Conservation (phyloP, 2,113 vertebrate genomes). For the Scomber scombrus region DNA sequence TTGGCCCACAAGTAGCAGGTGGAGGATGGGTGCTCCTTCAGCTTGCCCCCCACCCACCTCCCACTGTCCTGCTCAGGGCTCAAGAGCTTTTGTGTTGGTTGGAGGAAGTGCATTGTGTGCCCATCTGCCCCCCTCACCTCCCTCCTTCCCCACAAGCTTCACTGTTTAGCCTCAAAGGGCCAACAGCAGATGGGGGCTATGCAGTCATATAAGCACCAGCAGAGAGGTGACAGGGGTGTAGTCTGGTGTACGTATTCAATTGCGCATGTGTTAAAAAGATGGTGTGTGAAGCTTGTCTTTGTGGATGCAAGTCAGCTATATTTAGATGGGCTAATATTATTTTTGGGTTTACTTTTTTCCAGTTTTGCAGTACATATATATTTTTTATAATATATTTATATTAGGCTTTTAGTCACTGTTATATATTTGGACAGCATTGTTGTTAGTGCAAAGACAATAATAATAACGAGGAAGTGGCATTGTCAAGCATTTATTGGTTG, state of each 20-base stretch:
- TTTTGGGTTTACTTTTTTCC: constrained; percentile 15
- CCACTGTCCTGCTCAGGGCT: constrained; percentile 24
- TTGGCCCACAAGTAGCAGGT: constrained; percentile 48
- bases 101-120: constrained; percentile 69
- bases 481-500: no score
- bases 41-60: constrained; percentile 27
- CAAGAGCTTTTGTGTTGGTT: constrained; percentile 57
- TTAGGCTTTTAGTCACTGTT: constrained; percentile 10
- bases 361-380: not conserved
- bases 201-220: constrained; percentile 36
- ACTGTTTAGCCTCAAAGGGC: constrained; percentile 66
- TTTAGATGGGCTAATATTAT: constrained; percentile 39
- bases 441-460: not conserved
- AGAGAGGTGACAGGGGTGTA: constrained; percentile 42
- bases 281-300: constrained; percentile 39
- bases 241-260: constrained; percentile 15
- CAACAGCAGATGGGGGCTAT: constrained; percentile 64
- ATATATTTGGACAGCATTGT: not conserved
- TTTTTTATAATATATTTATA: no score
- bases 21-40: constrained; percentile 49
- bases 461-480: no score
- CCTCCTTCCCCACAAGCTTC: constrained; percentile 42
- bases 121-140: constrained; percentile 71
- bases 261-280: constrained; percentile 25
- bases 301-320: constrained; percentile 27